These are phyloP conservation scores for Calcarius lapponicus DNA, from an alignment of 2,797 vertebrate genomes.

Conservation along the genomic window DNA sequence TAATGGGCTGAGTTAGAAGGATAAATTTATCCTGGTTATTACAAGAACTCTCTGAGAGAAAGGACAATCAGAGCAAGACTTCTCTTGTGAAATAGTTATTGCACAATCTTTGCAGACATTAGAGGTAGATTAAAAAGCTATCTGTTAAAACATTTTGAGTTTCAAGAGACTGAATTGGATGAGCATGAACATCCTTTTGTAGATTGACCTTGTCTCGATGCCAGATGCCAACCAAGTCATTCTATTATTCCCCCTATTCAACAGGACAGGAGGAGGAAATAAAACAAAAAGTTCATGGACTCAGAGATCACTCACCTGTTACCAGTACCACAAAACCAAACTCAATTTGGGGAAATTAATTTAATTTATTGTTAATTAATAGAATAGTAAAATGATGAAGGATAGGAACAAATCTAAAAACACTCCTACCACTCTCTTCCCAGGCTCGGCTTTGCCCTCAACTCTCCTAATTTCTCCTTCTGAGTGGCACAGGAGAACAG, in stretches of 20 bases:
- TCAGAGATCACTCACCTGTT: neutral
- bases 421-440: rapidly evolving
- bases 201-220: neutral
- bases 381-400: neutral
- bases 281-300: neutral
- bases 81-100: neutral
- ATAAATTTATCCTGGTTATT: slow-evolving; percentile 3
- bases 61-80: neutral
- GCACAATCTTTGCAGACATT: neutral
- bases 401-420: neutral
- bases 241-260: neutral
- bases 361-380: neutral
- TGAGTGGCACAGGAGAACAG: rapidly evolving
- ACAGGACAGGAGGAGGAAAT: neutral
- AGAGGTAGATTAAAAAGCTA: neutral
- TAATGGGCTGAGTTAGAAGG: neutral
- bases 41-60: neutral
- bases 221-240: neutral
- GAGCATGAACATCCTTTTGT: neutral
- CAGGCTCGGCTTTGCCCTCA: neutral
- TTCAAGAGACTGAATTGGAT: neutral
- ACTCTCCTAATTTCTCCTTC: neutral
- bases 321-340: neutral
- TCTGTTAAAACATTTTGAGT: neutral
- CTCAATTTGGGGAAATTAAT: neutral